Base-by-base conservation (phyloP, 2,797 vertebrate species). In the Catharus ustulatus region DNA sequence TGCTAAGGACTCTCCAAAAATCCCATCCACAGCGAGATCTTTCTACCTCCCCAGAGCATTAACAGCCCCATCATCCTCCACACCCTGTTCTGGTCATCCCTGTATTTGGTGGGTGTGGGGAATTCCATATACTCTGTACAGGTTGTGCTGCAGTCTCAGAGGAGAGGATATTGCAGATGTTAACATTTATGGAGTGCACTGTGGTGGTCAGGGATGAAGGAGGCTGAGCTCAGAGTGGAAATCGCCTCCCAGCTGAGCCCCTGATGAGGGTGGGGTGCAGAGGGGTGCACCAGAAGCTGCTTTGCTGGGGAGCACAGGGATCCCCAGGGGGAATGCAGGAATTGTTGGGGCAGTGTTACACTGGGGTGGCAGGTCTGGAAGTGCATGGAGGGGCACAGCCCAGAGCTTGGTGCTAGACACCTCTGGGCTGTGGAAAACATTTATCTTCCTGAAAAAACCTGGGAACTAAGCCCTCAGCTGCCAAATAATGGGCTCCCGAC, bases 41-140 rank as follows among this genome's bases (percentile, higher is more conserved):
- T 69, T 46, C 30, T 21, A 0, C 5, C 10, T 62, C 21, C 34
- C 38, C 10, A 6, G 5, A 45, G 17, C 57, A 59, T 3, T 38
- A 15, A 11, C 30, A 36, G 30, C 17, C 38, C 43, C 76, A 57
- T 61, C 4, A 1, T 8, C 66, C 32, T 51, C 38, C 63, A 17
- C 23, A 4, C 1, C 0, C 19, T 3, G 7, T 5, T 18, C 32
- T 69, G 67, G 20, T 30, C 59, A 7, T 58, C 22, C 2, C 64
- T 16, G 32, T 3, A 0, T 16, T 22, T 13, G 57, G 32, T 16
- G 77, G 46, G 9, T 10, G 2, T 0, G 52, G 24, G 59, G 18
- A 13, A 18, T 32, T 23, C 51, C 4, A 0, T 2, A 0, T 2
- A 0, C 9, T 36, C 54, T 20, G 0, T 3, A 0, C 3, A 12